These are phyloP conservation scores for Nomada fabriciana DNA, from an alignment of 2,888 invertebrate genomes.

Conservation along the genomic window DNA sequence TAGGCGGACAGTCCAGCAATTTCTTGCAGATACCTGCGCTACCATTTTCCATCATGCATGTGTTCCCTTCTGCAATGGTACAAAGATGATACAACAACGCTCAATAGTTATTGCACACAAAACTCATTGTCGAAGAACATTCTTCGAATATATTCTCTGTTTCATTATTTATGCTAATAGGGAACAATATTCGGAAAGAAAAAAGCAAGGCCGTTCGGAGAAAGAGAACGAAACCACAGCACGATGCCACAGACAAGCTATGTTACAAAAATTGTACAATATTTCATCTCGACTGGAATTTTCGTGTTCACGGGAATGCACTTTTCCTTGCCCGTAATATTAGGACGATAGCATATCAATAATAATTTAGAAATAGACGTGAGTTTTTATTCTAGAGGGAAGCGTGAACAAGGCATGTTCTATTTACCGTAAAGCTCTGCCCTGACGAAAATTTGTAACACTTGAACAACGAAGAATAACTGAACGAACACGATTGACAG, in stretches of 20 bases:
- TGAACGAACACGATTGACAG: neutral
- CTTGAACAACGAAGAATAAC: neutral
- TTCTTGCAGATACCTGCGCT: constrained; percentile 73
- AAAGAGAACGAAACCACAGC: neutral
- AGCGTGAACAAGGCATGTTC: neutral
- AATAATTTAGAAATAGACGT: too few species aligned
- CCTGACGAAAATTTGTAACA: neutral
- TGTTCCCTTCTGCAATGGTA: constrained; percentile 64
- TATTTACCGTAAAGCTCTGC: constrained; percentile 37
- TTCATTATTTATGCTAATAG: neutral
- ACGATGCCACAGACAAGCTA: neutral
- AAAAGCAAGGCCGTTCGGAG: neutral
- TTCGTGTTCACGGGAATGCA: neutral
- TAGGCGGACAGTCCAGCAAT: constrained; percentile 72
- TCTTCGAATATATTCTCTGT: neutral
- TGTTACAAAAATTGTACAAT: neutral
- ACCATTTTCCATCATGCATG: constrained; percentile 68
- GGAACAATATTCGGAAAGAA: neutral
- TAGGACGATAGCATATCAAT: neutral
- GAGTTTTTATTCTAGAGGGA: neutral
- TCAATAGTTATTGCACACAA: neutral
- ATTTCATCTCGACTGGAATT: neutral
- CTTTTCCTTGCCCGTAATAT: neutral
- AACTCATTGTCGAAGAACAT: neutral
- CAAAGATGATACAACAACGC: neutral